Conservation (phyloP, 2,888 invertebrate species). For the Caradrina clavipalpis region DNA sequence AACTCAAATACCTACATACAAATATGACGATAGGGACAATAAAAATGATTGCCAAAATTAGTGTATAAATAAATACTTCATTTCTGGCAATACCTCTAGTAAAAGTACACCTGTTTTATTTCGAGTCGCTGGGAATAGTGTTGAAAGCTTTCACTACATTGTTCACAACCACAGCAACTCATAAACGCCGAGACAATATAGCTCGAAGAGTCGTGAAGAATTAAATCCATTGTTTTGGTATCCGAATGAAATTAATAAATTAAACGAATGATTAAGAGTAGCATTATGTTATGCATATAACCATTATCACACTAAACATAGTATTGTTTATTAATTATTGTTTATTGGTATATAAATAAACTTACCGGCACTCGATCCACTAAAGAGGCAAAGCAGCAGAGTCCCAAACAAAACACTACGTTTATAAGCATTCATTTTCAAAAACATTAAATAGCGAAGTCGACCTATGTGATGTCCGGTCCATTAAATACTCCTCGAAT, state of each 20-base stretch:
- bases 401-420: constrained; percentile 9
- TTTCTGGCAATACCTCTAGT: no score
- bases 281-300: no score
- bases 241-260: no score
- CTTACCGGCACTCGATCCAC: constrained; percentile 37
- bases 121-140: no score
- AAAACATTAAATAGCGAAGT: not conserved
- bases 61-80: no score
- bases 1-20: not conserved
- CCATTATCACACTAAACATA: not conserved
- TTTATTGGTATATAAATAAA: not conserved
- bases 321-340: not conserved
- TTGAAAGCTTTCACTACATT: no score
- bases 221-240: no score
- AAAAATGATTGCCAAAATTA: not conserved
- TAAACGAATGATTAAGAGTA: no score
- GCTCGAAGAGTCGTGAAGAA: no score
- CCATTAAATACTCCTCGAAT: not conserved
- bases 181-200: no score
- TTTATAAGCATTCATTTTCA: constrained; percentile 17
- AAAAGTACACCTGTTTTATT: no score
- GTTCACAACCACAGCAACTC: no score
- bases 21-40: not conserved
- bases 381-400: constrained; percentile 16
- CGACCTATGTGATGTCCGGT: not conserved